Conservation (phyloP, 64 coral and sea anemone species). For the Platygyra sinensis region DNA sequence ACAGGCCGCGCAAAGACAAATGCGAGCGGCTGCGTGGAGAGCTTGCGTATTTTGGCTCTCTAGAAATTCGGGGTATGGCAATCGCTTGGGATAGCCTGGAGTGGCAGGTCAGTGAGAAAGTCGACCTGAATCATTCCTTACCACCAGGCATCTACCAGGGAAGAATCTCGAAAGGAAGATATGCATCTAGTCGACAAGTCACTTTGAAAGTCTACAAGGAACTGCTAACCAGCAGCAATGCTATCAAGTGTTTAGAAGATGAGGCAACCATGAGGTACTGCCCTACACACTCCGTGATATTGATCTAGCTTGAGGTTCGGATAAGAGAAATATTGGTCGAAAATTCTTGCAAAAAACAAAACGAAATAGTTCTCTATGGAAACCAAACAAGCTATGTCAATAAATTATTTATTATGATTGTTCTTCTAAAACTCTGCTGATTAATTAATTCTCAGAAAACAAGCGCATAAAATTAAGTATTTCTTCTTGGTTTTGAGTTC, state of each 20-base stretch:
- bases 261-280: conserved; percentile 19
- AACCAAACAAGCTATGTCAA: too few species aligned
- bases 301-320: too few species aligned
- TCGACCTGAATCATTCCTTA: neutral
- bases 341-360: too few species aligned
- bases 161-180: neutral
- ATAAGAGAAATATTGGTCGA: too few species aligned
- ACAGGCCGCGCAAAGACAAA: conserved; percentile 1
- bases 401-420: too few species aligned
- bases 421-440: too few species aligned
- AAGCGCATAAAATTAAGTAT: too few species aligned
- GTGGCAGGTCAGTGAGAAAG: conserved; percentile 10
- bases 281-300: too few species aligned
- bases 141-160: conserved; percentile 39
- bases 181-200: neutral
- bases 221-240: conserved; percentile 6
- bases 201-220: conserved; percentile 55
- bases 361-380: too few species aligned
- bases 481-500: too few species aligned
- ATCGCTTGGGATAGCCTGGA: neutral
- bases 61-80: conserved; percentile 23
- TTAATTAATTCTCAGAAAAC: too few species aligned
- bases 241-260: conserved; percentile 15
- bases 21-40: conserved; percentile 25
- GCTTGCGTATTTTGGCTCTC: conserved; percentile 15